A percentile compares a stretch with the other conserved stretches of the same genome.
These are phyloP conservation scores for Aphelinus certus DNA, from an alignment of 1,140 invertebrate genomes.

Conservation along the genomic window DNA sequence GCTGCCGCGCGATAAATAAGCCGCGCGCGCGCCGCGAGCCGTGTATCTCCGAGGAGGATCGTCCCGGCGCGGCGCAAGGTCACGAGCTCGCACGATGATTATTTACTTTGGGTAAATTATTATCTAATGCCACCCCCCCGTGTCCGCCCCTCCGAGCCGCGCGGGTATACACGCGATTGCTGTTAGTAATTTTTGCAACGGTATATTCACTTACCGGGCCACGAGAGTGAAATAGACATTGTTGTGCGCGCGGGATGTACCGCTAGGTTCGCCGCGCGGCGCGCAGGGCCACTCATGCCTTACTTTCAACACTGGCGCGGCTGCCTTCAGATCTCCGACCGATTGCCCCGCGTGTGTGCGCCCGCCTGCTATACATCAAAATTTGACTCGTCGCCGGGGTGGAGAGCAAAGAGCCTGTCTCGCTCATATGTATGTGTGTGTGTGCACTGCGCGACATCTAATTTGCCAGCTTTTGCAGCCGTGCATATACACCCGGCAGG, in stretches of 20 bases:
- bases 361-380: background rate
- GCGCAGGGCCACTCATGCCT: too few species aligned
- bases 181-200: conserved; percentile 28
- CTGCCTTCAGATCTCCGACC: background rate
- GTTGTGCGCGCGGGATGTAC: conserved; percentile 7
- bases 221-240: conserved; percentile 22
- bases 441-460: too few species aligned
- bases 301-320: background rate
- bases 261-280: background rate
- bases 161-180: background rate
- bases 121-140: background rate
- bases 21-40: background rate
- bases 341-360: background rate
- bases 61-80: background rate
- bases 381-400: too few species aligned
- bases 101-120: conserved; percentile 32
- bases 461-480: too few species aligned
- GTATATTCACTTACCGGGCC: background rate
- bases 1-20: conserved; percentile 24
- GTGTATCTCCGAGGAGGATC: too few species aligned
- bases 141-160: too few species aligned
- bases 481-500: too few species aligned
- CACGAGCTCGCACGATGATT: background rate
- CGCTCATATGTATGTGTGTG: too few species aligned
- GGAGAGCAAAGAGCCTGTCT: too few species aligned